Base-by-base conservation (phyloP, 1,140 invertebrate species). In the Drosophila equinoxialis region DNA sequence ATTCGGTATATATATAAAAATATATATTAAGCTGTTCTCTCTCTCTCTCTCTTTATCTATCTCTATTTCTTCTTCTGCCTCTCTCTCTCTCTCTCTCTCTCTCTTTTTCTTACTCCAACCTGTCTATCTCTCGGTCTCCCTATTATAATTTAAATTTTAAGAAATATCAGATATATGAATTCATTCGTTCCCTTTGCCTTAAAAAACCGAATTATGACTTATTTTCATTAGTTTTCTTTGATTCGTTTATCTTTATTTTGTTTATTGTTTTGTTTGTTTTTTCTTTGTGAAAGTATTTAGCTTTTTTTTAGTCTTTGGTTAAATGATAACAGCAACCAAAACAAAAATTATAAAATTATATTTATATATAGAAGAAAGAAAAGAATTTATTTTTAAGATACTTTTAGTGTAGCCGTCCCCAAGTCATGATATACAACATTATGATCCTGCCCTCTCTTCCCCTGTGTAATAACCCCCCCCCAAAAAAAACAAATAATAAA, bases 311-410 rank as follows among this genome's bases (percentile, higher is more conserved):
- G 17, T 23, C 23, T 51, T 51, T 51, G 17, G 17, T 51, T 51
- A 68, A 81, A 71, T 68, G 68, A 75, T 68, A 69, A 82, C 67
- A 77, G 77, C 64, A 80, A 85, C 61, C 74, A 69, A 58, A 65
- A 64, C 61, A 54, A 76, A 79, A 51, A 51, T 23, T 7, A 57
- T 1, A 65, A 51, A 23, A 48, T 2, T 6, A 23, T 8, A 6
- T 30, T 6, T 6, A 30, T 30, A 4, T 26, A 26, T 11, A 23
- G 14, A 10, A 51, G 30, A 51, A 51, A 51, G 14, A 51, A 23
- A 51, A 51, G 45, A 51, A 51, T 23, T 51, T 51, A 51, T 51
- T 51, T 48, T 51, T 51, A 51, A 51, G 45, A 51, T 51, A 51
- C 3, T 51, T 23, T 51, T 51, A 51, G 45, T 23, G 45, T 51